Evolutionary conservation across 2,113 vertebrate genomes (phyloP).

Genomic region (Dunckerocampus dactyliophorus): DNA sequence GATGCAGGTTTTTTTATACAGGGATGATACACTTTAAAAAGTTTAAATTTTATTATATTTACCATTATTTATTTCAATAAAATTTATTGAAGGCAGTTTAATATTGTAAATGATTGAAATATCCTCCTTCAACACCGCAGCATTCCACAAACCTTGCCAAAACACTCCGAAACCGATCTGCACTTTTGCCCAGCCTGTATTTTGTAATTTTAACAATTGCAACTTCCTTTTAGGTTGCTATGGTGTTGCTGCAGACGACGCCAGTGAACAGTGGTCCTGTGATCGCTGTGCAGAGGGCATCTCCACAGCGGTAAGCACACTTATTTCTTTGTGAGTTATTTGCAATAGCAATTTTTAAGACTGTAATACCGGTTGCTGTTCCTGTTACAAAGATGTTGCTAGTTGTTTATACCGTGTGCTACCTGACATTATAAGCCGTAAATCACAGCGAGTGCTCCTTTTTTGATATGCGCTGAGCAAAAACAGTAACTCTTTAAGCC

Average conservation of each 20-base stretch:
- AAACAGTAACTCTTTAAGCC: background rate
- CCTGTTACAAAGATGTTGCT: background rate
- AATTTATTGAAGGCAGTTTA: too few relatives aligned
- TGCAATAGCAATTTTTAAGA: background rate
- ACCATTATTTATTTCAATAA: too few relatives aligned
- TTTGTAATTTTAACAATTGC: background rate
- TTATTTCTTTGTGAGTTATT: background rate
- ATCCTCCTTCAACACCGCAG: too few relatives aligned
- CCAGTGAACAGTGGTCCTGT: constrained; percentile 84
- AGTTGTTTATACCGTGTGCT: constrained; percentile 5
- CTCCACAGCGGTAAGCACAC: constrained; percentile 83
- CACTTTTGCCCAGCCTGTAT: too few relatives aligned
- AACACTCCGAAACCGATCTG: too few relatives aligned
- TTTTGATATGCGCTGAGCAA: background rate
- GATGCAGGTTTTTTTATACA: background rate
- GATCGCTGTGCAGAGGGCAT: constrained; percentile 83
- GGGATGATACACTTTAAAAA: too few relatives aligned
- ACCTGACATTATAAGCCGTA: background rate
- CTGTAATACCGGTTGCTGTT: background rate
- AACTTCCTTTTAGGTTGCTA: constrained; percentile 84
- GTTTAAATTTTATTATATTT: too few relatives aligned
- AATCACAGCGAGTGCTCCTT: background rate
- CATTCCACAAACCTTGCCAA: too few relatives aligned
- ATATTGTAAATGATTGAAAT: too few relatives aligned
- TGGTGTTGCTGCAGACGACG: constrained; percentile 80